Evolutionary conservation across 64 coral and sea anemone species (phyloP).

Genomic region (Orbicella faveolata): DNA sequence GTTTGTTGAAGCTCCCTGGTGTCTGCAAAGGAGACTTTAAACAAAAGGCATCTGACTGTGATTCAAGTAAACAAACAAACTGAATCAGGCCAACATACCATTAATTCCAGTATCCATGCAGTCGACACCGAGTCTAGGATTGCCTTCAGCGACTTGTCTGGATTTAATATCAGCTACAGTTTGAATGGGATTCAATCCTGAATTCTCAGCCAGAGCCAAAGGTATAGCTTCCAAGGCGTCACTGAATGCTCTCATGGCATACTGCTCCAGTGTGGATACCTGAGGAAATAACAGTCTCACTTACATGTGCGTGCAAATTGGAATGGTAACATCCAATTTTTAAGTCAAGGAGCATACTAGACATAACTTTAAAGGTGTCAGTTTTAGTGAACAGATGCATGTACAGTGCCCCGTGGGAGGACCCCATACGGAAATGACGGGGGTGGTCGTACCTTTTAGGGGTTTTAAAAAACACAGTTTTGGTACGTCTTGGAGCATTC

Average conservation of each 20-base stretch:
- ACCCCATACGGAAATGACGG: no score
- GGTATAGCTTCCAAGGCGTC: slow-evolving; percentile 94
- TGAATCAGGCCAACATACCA: slow-evolving; percentile 36
- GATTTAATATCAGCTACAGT: slow-evolving; percentile 99
- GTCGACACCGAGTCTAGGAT: slow-evolving; percentile 88
- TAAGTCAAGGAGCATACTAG: no score
- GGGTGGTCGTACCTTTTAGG: no score
- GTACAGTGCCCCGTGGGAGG: no score
- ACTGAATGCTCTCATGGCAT: slow-evolving; percentile 95
- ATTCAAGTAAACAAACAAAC: not conserved
- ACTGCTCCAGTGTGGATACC: slow-evolving; percentile 96
- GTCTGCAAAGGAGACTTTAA: not conserved
- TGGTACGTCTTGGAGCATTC: no score
- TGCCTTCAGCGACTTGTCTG: slow-evolving; percentile 88
- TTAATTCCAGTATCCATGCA: slow-evolving; percentile 95
- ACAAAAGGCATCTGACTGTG: not conserved
- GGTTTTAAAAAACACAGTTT: no score
- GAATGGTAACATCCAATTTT: no score
- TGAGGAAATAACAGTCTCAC: not conserved
- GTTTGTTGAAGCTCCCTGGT: no score
- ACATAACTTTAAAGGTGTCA: no score
- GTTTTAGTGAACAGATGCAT: no score
- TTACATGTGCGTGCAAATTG: no score
- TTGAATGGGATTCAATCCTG: slow-evolving; percentile 93
- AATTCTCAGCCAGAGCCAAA: slow-evolving; percentile 91